Conservation (phyloP, 2,113 vertebrate genomes). For the Aphelocoma coerulescens region DNA sequence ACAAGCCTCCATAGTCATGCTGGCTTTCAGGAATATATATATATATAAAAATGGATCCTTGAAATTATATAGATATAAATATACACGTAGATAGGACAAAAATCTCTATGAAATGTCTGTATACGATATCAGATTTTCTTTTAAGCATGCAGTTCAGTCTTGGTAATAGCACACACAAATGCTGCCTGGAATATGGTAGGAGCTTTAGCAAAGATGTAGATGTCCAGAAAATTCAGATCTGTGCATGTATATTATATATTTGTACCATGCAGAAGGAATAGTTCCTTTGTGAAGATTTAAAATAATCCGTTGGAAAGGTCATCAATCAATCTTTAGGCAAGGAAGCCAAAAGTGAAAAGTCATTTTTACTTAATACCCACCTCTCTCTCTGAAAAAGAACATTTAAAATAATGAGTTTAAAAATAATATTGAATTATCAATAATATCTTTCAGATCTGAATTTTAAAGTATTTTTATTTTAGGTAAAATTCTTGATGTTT, state of each 20-base stretch:
- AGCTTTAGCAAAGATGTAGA: background rate
- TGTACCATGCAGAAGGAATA: background rate
- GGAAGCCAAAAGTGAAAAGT: background rate
- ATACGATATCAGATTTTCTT: background rate
- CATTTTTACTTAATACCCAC: background rate
- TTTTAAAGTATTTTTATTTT: background rate
- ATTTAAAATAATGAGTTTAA: background rate
- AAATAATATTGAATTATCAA: background rate
- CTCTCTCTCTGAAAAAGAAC: background rate
- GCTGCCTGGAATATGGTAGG: background rate
- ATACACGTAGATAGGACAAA: background rate
- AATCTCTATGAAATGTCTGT: background rate
- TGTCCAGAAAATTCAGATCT: background rate
- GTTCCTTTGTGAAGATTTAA: background rate
- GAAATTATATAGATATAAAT: background rate
- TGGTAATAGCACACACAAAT: background rate
- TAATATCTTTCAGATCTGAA: background rate
- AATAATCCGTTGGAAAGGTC: background rate
- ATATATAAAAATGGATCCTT: background rate
- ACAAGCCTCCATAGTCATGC: background rate
- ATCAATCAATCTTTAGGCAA: background rate
- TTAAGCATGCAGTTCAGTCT: background rate
- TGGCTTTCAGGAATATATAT: background rate
- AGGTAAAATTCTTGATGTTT: background rate
- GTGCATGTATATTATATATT: background rate